phyloP scores from a whole-genome alignment of 2,797 vertebrate genomes.

The Sternotherus odoratus region DNA sequence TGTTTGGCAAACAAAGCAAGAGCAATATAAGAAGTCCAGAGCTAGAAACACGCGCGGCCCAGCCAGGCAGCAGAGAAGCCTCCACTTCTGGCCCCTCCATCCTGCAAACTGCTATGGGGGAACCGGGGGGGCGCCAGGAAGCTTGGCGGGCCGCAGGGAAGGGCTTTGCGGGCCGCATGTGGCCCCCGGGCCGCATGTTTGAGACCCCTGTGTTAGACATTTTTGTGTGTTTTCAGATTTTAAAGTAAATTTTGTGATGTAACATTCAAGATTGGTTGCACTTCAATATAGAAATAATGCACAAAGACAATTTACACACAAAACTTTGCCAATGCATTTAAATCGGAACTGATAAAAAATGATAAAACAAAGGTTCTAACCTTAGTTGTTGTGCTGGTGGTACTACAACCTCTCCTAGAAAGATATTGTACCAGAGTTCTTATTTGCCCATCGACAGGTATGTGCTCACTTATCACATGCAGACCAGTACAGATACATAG shows the following conservation, averaged over 20 bases:
- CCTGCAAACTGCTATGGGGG: too few relatives aligned
- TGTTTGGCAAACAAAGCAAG: too few relatives aligned
- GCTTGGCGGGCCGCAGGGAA: too few relatives aligned
- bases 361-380: background rate
- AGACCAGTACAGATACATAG: background rate
- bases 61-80: too few relatives aligned
- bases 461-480: background rate
- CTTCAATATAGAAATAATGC: background rate
- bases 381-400: background rate
- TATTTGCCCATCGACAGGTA: background rate
- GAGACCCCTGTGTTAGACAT: background rate
- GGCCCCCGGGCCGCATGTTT: too few relatives aligned
- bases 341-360: background rate
- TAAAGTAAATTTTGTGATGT: background rate
- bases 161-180: too few relatives aligned
- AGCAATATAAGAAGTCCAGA: too few relatives aligned
- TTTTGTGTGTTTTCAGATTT: background rate
- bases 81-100: too few relatives aligned
- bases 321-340: background rate
- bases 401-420: background rate
- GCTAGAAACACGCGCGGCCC: too few relatives aligned
- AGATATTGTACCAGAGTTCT: background rate
- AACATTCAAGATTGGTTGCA: background rate
- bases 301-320: slow-evolving; percentile 18
- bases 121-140: too few relatives aligned